Percentiles rank a stretch among this genome's conserved stretches.
Conservation (phyloP, 2,113 vertebrate species). For the Catagonus wagneri region DNA sequence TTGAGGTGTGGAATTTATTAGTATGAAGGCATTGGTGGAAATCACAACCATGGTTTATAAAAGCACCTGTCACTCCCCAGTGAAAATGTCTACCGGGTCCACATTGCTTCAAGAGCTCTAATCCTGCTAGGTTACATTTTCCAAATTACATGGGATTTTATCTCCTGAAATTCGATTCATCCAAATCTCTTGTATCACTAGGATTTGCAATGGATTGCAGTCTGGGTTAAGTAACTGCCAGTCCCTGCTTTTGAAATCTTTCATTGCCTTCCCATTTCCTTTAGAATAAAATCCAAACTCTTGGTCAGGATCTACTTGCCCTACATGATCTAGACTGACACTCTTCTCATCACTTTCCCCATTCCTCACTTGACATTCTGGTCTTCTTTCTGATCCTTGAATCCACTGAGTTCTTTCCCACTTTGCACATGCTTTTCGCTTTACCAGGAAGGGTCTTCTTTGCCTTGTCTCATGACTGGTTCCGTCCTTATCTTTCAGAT, state of each 20-base stretch:
- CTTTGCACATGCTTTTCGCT: not conserved
- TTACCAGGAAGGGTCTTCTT: not conserved
- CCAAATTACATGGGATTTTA: conserved; percentile 8
- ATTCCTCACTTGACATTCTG: not conserved
- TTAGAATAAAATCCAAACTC: conserved; percentile 26
- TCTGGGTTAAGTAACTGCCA: not conserved
- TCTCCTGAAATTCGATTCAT: conserved; percentile 39
- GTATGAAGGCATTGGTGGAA: not conserved
- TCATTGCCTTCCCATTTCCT: not conserved
- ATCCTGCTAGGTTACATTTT: not conserved
- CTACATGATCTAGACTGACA: not conserved
- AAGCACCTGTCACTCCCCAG: not conserved
- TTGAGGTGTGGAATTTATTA: not conserved
- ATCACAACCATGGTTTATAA: not conserved
- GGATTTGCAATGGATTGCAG: not conserved
- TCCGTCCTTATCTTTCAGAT: not conserved
- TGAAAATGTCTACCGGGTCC: not conserved
- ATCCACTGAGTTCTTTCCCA: not conserved
- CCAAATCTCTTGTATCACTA: not conserved
- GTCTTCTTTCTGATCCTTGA: conserved; percentile 7
- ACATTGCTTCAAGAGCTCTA: not conserved
- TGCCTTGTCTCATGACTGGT: not conserved
- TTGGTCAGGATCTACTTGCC: not conserved
- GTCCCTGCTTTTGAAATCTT: not conserved
- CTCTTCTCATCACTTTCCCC: not conserved